These are phyloP conservation scores for Chymomyza costata DNA, from an alignment of 1,140 invertebrate genomes.

Conservation along the genomic window DNA sequence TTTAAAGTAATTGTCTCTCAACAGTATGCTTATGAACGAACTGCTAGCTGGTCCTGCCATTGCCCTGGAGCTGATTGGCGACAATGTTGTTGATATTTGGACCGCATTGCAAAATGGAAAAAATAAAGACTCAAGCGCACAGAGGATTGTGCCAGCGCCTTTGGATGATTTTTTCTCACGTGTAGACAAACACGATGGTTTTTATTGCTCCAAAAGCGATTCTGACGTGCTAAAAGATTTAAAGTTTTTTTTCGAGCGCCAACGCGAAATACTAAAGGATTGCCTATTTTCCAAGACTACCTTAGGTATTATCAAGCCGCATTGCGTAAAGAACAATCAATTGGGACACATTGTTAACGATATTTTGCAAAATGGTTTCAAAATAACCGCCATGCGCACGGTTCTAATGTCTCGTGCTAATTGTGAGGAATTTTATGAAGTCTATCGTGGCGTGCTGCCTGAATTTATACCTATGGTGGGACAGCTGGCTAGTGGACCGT, in stretches of 20 bases:
- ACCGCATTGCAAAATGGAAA: slow-evolving; percentile 37
- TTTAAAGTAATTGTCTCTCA: background rate
- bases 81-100: slow-evolving; percentile 80
- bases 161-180: slow-evolving; percentile 85
- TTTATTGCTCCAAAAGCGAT: slow-evolving; percentile 81
- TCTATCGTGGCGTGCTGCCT: slow-evolving; percentile 92
- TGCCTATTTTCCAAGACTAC: slow-evolving; percentile 77
- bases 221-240: slow-evolving; percentile 79
- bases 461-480: slow-evolving; percentile 91
- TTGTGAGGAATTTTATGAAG: slow-evolving; percentile 93
- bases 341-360: slow-evolving; percentile 84
- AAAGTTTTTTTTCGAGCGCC: slow-evolving; percentile 82
- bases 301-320: slow-evolving; percentile 94
- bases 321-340: slow-evolving; percentile 85
- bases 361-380: slow-evolving; percentile 85
- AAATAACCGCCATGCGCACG: slow-evolving; percentile 87
- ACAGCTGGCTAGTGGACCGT: slow-evolving; percentile 88
- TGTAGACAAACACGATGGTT: slow-evolving; percentile 82
- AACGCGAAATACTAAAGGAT: slow-evolving; percentile 40
- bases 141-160: slow-evolving; percentile 75
- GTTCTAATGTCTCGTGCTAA: slow-evolving; percentile 86
- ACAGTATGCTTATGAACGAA: slow-evolving; percentile 78
- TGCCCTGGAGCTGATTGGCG: slow-evolving; percentile 85
- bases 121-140: slow-evolving; percentile 38
- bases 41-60: slow-evolving; percentile 84